Evolutionary conservation across 2,113 vertebrate species (phyloP), one percentile per base, ranked within the genome.

Genomic region (Microtus richardsoni): DNA sequence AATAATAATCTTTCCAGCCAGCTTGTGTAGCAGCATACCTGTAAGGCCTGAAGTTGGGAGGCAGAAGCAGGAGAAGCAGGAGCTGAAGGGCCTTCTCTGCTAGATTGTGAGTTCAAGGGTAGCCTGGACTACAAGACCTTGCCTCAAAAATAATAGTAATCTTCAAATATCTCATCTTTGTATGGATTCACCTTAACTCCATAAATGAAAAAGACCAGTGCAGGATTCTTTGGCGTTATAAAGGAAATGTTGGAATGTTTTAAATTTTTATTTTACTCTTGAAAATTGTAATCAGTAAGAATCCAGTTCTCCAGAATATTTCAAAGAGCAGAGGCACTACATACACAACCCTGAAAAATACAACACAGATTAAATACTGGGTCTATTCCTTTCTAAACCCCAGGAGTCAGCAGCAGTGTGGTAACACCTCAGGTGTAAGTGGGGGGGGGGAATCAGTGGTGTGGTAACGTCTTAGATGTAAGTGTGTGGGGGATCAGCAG

Each of bases 211-310:
- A 88, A 64, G n/a, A 39, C 75, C 52, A 73, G 5, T 83, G 16
- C 4, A 0, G 44, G 92, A 90, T 71, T 79, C 68, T 62, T 84
- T 28, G 49, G 6, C 12, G 19, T 33, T 33, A 52, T 84, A 94
- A 82, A 79, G 96, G 52, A 85, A 89, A 78, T 93, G 28, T 80
- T 49, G 94, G 39, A 26, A 17, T 74, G 73, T 91, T 95, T 93
- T 91, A 79, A 22, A 79, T 91, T 44, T 84, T 84, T 33, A 54
- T 74, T 95, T 94, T 83, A 74, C 68, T 90, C 41, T 91, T 96
- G 77, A 93, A 91, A 90, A 71, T 47, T 83, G 5, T 95, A 70
- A 83, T 60, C 79, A 41, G 11, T 92, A 60, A 86, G 47, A 92
- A 89, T 70, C 19, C n/a, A 84, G 17, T 77, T 95, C 82, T 94